Evolutionary conservation across 2,113 vertebrate genomes (phyloP).

Genomic region (Eurystomus gularis): DNA sequence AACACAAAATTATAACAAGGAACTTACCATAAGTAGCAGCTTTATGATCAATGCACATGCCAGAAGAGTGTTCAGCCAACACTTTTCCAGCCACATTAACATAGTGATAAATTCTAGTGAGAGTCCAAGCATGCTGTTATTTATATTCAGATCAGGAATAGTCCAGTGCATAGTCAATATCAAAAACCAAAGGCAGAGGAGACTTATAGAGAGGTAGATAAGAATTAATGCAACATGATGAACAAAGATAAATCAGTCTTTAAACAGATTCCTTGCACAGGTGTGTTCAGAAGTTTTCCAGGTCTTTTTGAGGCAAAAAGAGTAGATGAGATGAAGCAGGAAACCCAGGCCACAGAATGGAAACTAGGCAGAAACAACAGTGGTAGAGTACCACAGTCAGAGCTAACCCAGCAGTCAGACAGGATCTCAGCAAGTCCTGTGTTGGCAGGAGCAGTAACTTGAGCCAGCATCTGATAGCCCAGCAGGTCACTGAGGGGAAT

Average conservation of each 20-base stretch:
- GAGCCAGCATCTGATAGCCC: conserved; percentile 34
- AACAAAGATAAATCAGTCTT: neutral
- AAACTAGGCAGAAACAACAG: neutral
- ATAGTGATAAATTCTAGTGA: neutral
- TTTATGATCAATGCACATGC: neutral
- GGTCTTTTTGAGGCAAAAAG: neutral
- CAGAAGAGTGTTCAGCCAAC: neutral
- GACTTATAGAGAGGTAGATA: rapidly evolving
- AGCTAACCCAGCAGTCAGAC: neutral
- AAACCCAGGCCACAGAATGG: neutral
- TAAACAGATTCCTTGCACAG: neutral
- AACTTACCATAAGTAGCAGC: neutral
- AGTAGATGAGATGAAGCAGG: no score
- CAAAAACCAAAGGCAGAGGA: neutral
- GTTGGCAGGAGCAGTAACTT: neutral
- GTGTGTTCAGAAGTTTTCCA: neutral
- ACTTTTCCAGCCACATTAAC: neutral
- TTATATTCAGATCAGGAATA: neutral
- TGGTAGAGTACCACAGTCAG: neutral
- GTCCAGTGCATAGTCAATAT: neutral
- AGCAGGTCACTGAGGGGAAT: neutral
- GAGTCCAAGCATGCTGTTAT: neutral
- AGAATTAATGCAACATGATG: neutral
- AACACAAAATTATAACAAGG: neutral
- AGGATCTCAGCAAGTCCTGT: neutral